Base-by-base conservation (phyloP, 2,113 vertebrate genomes). In the Nycticorax nycticorax region DNA sequence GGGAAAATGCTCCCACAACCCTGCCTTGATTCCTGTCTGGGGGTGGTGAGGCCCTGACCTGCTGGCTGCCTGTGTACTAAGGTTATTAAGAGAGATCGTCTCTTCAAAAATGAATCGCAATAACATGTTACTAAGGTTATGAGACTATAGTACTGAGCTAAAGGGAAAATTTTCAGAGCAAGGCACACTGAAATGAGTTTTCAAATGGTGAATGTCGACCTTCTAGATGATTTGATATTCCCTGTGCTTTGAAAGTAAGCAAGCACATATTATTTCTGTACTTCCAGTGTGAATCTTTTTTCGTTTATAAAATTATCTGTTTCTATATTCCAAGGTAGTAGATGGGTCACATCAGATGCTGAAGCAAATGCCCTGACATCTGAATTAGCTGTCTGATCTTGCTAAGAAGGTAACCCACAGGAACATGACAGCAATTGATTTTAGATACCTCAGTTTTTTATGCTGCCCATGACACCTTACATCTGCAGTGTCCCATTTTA, bases 391-490 rank as follows among this genome's bases (percentile, higher is more conserved):
- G 18, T 62, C 64, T 87, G 88, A 84, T 85, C 69, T 89, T 64
- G 48, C 63, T 85, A 77, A 89, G 91, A 89, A 62, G 47, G 80
- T 76, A 91, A 73, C 63, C 11, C 69, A 60, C 41, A 89, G n/a
- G 55, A 92, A 76, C 69, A 85, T 27, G 62, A 71, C 74, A 88
- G 45, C 45, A 77, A 66, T 77, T 87, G 86, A 76, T 97, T 95
- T 89, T 69, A 72, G 41, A 79, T 62, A 37, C 10, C 14, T 92
- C 33, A 8, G 71, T 67, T 92, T 93, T 81, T 81, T 28, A 71
- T 83, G 39, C 20, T 63, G 12, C 75, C 33, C n/a, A 13, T 91
- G 89, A 76, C 77, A 82, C 10, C 18, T 92, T 63, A 91, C 16
- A 92, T 73, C 57, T 88, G n/a, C 32, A 85, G 57, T 75, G 78